Base-by-base conservation (phyloP, 1,140 invertebrate genomes). In the Ptiloglossa arizonensis region DNA sequence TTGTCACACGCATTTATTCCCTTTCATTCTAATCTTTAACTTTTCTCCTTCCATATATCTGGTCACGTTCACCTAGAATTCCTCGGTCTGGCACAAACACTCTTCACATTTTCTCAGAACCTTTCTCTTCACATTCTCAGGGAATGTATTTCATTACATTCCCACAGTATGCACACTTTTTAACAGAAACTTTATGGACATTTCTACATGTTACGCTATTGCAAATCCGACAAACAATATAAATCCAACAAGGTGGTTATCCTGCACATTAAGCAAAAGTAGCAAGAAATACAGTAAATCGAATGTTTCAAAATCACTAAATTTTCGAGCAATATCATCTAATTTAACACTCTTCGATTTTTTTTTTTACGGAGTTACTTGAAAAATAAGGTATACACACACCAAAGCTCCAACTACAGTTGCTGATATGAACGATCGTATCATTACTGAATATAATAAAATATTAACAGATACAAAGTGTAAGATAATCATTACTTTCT, bases 361-460 rank as follows among this genome's bases (percentile, higher is more conserved):
- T 22, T 67, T 63, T n/a, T 74, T 64, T 27, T 64, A n/a, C n/a
- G 71, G 35, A 29, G 60, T 15, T 74, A 74, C 17, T 59, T 74
- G 29, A 64, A 64, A 64, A 64, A 64, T 38, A 60, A 60, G 11
- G 35, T 62, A 2, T 67, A 59, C 19, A 38, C 27, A 59, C 19
- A 38, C 27, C 0, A 9, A 22, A 11, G 2, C 13, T 48, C 11
- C 24, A 9, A 71, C 41, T 32, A 24, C 27, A 59, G 1, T 29
- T 6, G 19, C n/a, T 5, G 8, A 67, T 35, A 38, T 62, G 44
- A 60, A 22, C 13, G 13, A 38, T 15, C 29, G n/a, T 60, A 60
- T 60, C 3, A 35, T 48, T 11, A 60, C 2, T 60, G 24, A n/a
- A 24, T 46, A 8, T 46, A 46, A 17, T 13, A 46, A 46, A 46